phyloP scores from a whole-genome alignment of 2,888 invertebrate species.

The Craniophora ligustri region DNA sequence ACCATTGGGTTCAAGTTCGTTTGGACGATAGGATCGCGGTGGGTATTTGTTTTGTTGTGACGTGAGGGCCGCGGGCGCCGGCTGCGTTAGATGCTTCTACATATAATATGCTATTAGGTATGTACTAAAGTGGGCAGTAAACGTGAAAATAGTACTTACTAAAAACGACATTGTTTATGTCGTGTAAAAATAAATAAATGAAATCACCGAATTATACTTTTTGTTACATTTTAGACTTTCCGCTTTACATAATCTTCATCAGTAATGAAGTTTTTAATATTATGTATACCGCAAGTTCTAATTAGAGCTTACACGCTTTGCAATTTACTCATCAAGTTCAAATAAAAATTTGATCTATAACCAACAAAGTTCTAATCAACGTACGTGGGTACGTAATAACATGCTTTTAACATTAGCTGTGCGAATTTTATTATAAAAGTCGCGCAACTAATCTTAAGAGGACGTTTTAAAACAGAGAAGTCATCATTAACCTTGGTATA shows the following conservation, averaged over 20 bases:
- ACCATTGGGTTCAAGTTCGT: constrained; percentile 76
- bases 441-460: constrained; percentile 16
- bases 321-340: too few species aligned
- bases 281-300: too few species aligned
- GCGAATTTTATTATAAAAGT: constrained; percentile 33
- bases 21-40: constrained; percentile 67
- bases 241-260: too few species aligned
- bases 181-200: background rate
- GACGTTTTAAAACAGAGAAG: constrained; percentile 11
- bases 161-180: constrained; percentile 34
- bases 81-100: constrained; percentile 56
- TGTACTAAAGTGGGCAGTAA: too few species aligned
- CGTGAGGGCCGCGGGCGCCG: constrained; percentile 78
- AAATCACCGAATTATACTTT: too few species aligned
- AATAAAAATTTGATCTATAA: too few species aligned
- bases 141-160: constrained; percentile 43
- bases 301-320: too few species aligned
- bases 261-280: too few species aligned
- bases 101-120: constrained; percentile 43
- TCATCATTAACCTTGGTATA: constrained; percentile 31
- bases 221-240: too few species aligned
- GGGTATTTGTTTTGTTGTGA: constrained; percentile 79
- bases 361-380: background rate
- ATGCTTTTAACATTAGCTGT: too few species aligned
- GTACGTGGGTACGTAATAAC: too few species aligned